Conservation (phyloP, 2,113 vertebrate genomes). For the Ophthalmolycus amberensis region DNA sequence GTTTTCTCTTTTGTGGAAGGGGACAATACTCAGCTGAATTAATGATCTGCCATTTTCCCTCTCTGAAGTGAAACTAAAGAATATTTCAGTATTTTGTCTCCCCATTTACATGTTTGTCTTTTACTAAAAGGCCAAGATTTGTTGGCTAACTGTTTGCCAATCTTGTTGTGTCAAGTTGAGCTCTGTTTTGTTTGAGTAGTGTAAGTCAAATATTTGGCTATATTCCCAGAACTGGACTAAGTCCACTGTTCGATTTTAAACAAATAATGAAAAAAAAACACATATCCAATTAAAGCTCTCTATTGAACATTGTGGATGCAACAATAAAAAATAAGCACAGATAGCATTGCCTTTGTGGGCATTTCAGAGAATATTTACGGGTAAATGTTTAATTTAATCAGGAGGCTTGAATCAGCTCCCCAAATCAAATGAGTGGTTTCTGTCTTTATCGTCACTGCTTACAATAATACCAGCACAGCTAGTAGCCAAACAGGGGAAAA, state of each 20-base stretch:
- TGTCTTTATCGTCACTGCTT: background rate
- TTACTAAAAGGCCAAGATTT: slow-evolving; percentile 42
- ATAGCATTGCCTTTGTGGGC: background rate
- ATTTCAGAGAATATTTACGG: background rate
- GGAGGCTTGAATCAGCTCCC: background rate
- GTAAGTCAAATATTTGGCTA: slow-evolving; percentile 61
- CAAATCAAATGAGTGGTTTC: slow-evolving; percentile 26
- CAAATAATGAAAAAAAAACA: background rate
- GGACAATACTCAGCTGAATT: slow-evolving; percentile 33
- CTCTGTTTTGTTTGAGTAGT: slow-evolving; percentile 46
- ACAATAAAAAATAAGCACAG: slow-evolving; percentile 21
- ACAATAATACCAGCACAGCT: slow-evolving; percentile 16
- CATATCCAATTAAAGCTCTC: slow-evolving; percentile 32
- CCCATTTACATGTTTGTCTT: slow-evolving; percentile 40
- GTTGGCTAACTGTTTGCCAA: slow-evolving; percentile 38
- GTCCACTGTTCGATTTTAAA: slow-evolving; percentile 26
- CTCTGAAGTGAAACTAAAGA: slow-evolving; percentile 34
- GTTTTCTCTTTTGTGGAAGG: slow-evolving; percentile 8
- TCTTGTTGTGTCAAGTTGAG: slow-evolving; percentile 43
- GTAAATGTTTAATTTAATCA: slow-evolving; percentile 16
- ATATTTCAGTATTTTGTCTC: slow-evolving; percentile 38
- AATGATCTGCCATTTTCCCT: slow-evolving; percentile 22
- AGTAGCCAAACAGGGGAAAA: slow-evolving; percentile 5
- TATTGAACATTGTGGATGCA: slow-evolving; percentile 1
- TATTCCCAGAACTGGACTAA: slow-evolving; percentile 61